Percentiles rank a stretch among this genome's conserved stretches.
Conservation (phyloP, 2,113 vertebrate species). For the Fregetta grallaria region DNA sequence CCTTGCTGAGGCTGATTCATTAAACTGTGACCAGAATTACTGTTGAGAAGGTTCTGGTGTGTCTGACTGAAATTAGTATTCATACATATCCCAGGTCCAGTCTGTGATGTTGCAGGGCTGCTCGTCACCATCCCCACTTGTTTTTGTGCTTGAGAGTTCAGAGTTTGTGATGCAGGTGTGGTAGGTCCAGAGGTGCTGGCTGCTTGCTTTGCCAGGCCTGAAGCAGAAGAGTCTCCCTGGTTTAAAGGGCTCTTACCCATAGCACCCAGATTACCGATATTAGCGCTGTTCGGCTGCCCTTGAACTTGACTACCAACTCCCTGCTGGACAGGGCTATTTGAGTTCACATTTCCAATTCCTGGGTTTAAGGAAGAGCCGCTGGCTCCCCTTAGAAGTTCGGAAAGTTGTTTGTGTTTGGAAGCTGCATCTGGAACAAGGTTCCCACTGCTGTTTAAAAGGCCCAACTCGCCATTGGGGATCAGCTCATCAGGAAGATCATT, state of each 20-base stretch:
- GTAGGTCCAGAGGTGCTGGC: conserved; percentile 76
- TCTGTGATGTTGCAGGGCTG: conserved; percentile 81
- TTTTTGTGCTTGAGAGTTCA: conserved; percentile 89
- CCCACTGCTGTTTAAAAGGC: conserved; percentile 83
- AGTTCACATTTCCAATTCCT: conserved; percentile 81
- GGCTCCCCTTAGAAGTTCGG: conserved; percentile 91
- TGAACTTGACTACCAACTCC: conserved; percentile 79
- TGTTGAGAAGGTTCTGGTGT: conserved; percentile 88
- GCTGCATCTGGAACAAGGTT: conserved; percentile 90
- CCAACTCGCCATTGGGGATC: conserved; percentile 93
- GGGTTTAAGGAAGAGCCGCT: conserved; percentile 81
- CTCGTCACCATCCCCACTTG: conserved; percentile 80
- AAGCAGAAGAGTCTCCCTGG: conserved; percentile 77
- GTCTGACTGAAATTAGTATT: conserved; percentile 86
- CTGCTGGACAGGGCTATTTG: conserved; percentile 83
- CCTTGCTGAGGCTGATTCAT: conserved; percentile 86
- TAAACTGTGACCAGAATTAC: conserved; percentile 86
- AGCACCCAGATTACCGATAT: conserved; percentile 70
- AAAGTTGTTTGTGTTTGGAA: conserved; percentile 96
- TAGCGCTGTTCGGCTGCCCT: conserved; percentile 78
- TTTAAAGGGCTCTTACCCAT: conserved; percentile 88
- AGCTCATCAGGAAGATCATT: conserved; percentile 98
- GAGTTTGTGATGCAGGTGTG: conserved; percentile 79
- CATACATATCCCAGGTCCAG: conserved; percentile 85
- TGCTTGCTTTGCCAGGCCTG: conserved; percentile 76